These are phyloP conservation scores for Circaetus gallicus DNA, from an alignment of 2,113 vertebrate genomes.

Conservation along the genomic window DNA sequence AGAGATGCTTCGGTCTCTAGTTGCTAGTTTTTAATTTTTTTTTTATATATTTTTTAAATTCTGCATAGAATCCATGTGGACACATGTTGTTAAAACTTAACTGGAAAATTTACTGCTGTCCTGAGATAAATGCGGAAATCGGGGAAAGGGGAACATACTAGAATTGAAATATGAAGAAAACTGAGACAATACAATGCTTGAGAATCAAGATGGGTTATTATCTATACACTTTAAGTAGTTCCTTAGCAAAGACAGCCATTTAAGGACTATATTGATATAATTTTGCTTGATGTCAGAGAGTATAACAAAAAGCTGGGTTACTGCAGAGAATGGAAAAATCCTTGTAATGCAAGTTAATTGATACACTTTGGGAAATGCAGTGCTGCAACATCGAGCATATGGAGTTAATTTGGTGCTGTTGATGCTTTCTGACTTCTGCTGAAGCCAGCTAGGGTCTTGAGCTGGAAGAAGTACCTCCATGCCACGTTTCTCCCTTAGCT, in stretches of 20 bases:
- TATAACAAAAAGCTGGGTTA: background rate
- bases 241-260: background rate
- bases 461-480: background rate
- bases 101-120: background rate
- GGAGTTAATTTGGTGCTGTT: background rate
- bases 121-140: background rate
- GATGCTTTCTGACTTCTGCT: background rate
- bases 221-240: background rate
- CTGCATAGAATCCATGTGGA: background rate
- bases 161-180: background rate
- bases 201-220: background rate
- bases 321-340: background rate
- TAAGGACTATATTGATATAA: background rate
- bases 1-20: background rate
- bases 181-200: background rate
- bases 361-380: background rate
- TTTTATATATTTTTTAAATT: background rate
- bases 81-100: background rate
- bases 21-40: background rate
- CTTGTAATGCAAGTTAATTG: background rate
- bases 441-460: background rate
- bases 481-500: background rate
- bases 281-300: background rate
- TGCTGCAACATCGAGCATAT: background rate
- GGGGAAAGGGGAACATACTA: background rate